phyloP scores from a whole-genome alignment of 1,140 invertebrate genomes.

The Mycetomoellerius zeteki region DNA sequence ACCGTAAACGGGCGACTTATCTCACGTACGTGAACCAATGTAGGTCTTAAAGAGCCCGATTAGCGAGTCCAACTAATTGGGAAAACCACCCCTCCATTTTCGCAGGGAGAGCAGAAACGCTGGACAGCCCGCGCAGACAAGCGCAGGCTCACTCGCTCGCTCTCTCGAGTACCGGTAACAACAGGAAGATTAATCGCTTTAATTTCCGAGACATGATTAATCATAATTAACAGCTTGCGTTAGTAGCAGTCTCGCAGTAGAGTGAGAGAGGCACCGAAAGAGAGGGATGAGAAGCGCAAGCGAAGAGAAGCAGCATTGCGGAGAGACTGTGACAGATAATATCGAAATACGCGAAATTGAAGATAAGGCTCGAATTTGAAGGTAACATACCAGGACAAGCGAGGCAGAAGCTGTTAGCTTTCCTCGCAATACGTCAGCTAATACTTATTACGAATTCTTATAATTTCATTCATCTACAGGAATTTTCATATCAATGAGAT shows the following conservation, averaged over 20 bases:
- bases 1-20: not conserved
- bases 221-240: conserved; percentile 84
- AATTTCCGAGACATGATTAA: conserved; percentile 86
- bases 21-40: conserved; percentile 12
- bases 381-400: conserved; percentile 5
- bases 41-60: conserved; percentile 67
- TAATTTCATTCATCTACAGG: not conserved
- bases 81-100: conserved; percentile 64
- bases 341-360: conserved; percentile 50
- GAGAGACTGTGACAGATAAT: conserved; percentile 54
- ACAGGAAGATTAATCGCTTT: conserved; percentile 85
- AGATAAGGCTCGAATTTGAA: conserved; percentile 41
- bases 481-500: not conserved
- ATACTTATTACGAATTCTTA: not conserved
- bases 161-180: conserved; percentile 68
- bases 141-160: conserved; percentile 22
- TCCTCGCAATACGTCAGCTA: not conserved
- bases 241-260: conserved; percentile 62
- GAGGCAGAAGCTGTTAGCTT: conserved; percentile 13
- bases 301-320: conserved; percentile 32
- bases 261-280: not conserved
- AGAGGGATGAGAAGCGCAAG: not conserved
- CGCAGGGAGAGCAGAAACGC: conserved; percentile 56
- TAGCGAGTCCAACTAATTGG: conserved; percentile 72
- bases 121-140: conserved; percentile 13